Base-by-base conservation (phyloP, 1,140 invertebrate genomes). In the Chrysomallon squamiferum region DNA sequence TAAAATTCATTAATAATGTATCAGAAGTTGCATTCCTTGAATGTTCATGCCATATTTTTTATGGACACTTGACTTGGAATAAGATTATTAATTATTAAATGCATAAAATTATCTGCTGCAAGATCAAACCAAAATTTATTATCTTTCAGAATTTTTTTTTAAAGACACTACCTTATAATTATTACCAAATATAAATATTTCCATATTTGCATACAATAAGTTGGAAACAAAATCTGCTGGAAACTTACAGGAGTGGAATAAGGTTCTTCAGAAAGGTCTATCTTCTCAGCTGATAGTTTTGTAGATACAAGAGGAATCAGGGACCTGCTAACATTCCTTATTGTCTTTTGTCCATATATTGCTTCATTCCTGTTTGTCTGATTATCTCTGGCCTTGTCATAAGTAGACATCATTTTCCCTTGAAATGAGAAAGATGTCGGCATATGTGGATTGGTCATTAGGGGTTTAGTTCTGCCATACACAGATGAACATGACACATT, bases 251-350 rank as follows among this genome's bases (percentile, higher is more conserved):
- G 68, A 59, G 78, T 78, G 18, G 83, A 80, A 66, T 85, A 86
- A 4, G 85, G 85, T 61, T 84, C 80, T 35, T 64, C 57, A 25
- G 82, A 75, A 7, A 87, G 69, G 65, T 86, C 81, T 49, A 87
- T 87, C n/a, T 71, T 78, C 62, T 87, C 86, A 20, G 80, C 78
- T 18, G 72, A 70, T 4, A 87, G 69, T 62, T 85, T 85, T 18
- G 77, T 74, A n/a, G 76, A 76, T 20, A 84, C 73, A 20, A 78
- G 65, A 25, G 75, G 76, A 49, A 80, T 75, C 27, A 82, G 65
- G 32, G 80, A 80, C 50, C 77, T 50, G 18, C 62, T 70, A 13
- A 54, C 50, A 27, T 54, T 54, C 50, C 29, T 20, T 25, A 54
- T 54, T 25, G 50, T 54, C 22, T 27, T 30, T 30, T 54, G 50